Evolutionary conservation across 2,888 invertebrate genomes (phyloP), one percentile per base, ranked within the genome.

Genomic region (Amiota mariae): DNA sequence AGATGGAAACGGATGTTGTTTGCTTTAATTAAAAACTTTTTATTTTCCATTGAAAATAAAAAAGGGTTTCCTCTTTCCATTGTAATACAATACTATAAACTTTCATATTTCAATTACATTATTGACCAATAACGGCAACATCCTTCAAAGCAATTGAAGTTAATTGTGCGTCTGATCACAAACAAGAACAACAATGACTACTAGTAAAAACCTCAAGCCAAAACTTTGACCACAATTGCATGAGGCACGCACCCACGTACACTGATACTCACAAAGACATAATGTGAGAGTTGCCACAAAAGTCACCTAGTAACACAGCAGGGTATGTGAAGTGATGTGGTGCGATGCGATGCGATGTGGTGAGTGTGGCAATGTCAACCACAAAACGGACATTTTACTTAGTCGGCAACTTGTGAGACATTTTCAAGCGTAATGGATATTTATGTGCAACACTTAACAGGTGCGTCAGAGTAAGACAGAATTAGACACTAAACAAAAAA

Each of bases 381-480:
- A 49, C 49, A 49, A 76, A 74, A 59, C 68, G 74, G 71, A 76
- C 77, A 73, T 76, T 77, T 75, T 72, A 74, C 36, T 70, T 70
- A 56, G 70, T n/a, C 20, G 9, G 51, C 56, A 20, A 70, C 51
- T 67, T 67, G 49, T 68, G 56, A 56, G 76, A 71, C 72, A 72
- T 71, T 73, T 76, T 73, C 64, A 36, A 70, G 54, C 59, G 46
- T 78, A 81, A 80, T 82, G 75, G 77, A 79, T 78, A 82, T 83
- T 82, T 80, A 83, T 82, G 78, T 76, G 72, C 68, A 75, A 70
- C 75, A 76, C 80, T 78, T 80, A 81, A 74, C 79, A 80, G 77
- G 78, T 79, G 75, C 73, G 70, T 78, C 67, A 59, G 59, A 18
- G 12, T 59, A 10, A 11, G 4, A 36, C 18, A 9, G 11, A 59